Conservation (phyloP, 2,797 vertebrate genomes). For the Lophotriccus pileatus region DNA sequence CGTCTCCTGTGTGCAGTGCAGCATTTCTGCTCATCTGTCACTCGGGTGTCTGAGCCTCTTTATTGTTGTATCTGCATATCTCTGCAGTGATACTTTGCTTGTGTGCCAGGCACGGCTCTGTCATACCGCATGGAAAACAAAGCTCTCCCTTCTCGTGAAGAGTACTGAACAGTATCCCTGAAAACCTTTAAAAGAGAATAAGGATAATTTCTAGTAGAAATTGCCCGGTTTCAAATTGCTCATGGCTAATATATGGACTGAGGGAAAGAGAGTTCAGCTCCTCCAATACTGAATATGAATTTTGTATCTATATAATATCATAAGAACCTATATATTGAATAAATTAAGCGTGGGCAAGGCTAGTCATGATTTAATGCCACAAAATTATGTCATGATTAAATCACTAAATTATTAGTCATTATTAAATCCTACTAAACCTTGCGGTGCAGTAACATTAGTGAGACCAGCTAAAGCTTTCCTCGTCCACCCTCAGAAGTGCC, state of each 20-base stretch:
- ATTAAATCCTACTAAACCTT: background rate
- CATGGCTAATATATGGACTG: background rate
- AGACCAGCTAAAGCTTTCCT: background rate
- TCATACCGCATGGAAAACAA: background rate
- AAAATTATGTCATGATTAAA: background rate
- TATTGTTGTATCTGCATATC: constrained; percentile 23
- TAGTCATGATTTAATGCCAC: constrained; percentile 17
- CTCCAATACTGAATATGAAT: background rate
- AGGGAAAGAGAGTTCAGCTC: background rate
- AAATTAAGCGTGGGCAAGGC: background rate
- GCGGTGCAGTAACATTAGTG: background rate
- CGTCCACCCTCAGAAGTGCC: background rate
- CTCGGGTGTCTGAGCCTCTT: background rate
- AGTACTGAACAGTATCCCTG: background rate
- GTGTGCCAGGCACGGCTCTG: background rate
- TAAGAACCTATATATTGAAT: background rate
- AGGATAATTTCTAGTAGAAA: background rate
- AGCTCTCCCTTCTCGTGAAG: background rate
- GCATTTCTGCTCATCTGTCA: background rate
- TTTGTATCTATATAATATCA: background rate
- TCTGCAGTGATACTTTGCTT: constrained; percentile 43
- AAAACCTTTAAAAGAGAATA: background rate
- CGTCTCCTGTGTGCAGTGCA: background rate
- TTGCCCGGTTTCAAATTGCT: background rate
- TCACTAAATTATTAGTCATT: background rate